These are phyloP conservation scores for Trichonephila clavata DNA, from an alignment of 1,140 invertebrate species.

Conservation along the genomic window DNA sequence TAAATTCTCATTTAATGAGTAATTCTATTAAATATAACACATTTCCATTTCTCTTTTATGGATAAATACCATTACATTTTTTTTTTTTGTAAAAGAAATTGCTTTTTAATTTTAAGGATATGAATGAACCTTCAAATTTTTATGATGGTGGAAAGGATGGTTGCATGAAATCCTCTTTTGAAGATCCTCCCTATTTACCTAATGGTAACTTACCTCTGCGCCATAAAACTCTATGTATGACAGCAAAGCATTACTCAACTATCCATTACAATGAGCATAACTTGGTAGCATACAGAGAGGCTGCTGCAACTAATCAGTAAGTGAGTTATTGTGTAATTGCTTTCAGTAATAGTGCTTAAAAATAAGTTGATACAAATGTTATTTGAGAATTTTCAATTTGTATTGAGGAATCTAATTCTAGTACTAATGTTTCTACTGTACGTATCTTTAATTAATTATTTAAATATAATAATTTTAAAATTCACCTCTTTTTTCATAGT, in stretches of 20 bases:
- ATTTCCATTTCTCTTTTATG: no score
- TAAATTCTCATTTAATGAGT: no score
- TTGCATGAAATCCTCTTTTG: slow-evolving; percentile 85
- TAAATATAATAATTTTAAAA: no score
- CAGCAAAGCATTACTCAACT: slow-evolving; percentile 85
- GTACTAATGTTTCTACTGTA: background rate
- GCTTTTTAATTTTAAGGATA: slow-evolving; percentile 76
- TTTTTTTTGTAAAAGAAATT: no score
- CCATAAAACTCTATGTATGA: slow-evolving; percentile 91
- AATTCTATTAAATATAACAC: no score
- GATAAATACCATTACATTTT: no score
- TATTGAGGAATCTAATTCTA: background rate
- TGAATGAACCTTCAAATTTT: slow-evolving; percentile 79
- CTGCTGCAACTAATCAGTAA: slow-evolving; percentile 88
- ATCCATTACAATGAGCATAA: slow-evolving; percentile 91
- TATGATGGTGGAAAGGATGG: slow-evolving; percentile 79
- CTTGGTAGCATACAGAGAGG: slow-evolving; percentile 89
- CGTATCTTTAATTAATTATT: no score
- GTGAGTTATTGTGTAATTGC: background rate
- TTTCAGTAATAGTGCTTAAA: background rate
- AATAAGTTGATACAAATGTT: background rate
- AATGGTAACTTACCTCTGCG: slow-evolving; percentile 82
- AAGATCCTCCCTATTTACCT: slow-evolving; percentile 87
- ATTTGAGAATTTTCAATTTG: background rate
- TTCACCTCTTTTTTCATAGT: no score